A percentile compares a stretch with the other conserved stretches of the same genome.
These are phyloP conservation scores for Oreonectes daqikongensis DNA, from an alignment of 2,797 vertebrate species.

Conservation along the genomic window DNA sequence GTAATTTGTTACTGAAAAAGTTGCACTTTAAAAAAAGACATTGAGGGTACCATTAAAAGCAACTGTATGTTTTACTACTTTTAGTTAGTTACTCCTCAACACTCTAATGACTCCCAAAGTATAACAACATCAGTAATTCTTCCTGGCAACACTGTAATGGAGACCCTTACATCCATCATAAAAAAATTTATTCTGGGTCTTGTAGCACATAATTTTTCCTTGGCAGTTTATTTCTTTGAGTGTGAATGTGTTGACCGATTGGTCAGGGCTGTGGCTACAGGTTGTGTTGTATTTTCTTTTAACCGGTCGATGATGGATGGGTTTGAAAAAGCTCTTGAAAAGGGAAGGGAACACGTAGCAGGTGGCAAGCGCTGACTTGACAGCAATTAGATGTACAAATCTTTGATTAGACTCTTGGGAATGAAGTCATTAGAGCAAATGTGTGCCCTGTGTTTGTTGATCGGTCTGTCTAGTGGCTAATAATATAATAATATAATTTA, in stretches of 20 bases:
- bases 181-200: background rate
- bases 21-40: too few relatives aligned
- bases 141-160: background rate
- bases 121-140: background rate
- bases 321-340: constrained; percentile 73
- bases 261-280: constrained; percentile 70
- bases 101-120: background rate
- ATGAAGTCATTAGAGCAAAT: constrained; percentile 85
- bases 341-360: constrained; percentile 82
- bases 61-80: background rate
- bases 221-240: too few relatives aligned
- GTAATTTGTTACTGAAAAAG: too few relatives aligned
- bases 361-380: constrained; percentile 90
- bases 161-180: background rate
- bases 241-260: constrained; percentile 57
- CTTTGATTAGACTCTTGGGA: constrained; percentile 90
- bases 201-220: background rate
- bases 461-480: too few relatives aligned
- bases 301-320: constrained; percentile 82
- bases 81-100: background rate
- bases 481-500: too few relatives aligned
- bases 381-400: constrained; percentile 95
- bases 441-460: too few relatives aligned
- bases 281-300: constrained; percentile 83
- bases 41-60: too few relatives aligned